Evolutionary conservation across 1,140 invertebrate genomes (phyloP).

Genomic region (Harlomillsia oculata): DNA sequence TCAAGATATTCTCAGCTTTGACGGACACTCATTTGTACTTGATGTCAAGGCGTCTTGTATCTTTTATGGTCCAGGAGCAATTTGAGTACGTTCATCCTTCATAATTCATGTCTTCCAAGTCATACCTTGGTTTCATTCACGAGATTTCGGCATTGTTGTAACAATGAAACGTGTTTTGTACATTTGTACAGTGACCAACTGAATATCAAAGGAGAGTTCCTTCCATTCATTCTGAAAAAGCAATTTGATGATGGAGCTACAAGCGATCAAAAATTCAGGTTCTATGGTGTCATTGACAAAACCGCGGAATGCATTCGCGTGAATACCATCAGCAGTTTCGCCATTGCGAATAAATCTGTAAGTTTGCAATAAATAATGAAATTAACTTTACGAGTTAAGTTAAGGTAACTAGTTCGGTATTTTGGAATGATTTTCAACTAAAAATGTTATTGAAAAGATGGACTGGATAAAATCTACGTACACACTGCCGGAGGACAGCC

Average conservation of each 20-base stretch:
- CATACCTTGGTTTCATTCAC: not conserved
- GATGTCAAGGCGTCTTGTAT: conserved; percentile 35
- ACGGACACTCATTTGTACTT: conserved; percentile 48
- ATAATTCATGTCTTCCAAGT: not conserved
- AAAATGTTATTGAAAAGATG: not conserved
- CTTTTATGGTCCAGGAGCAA: conserved; percentile 3
- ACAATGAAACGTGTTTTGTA: no score
- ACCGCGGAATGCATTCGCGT: conserved; percentile 17
- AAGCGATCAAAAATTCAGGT: not conserved
- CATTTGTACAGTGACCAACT: conserved; percentile 22
- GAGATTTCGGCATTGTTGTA: not conserved
- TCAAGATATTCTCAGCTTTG: conserved; percentile 42
- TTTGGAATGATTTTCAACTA: not conserved
- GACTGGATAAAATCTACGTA: conserved; percentile 27
- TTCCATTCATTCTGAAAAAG: conserved; percentile 24
- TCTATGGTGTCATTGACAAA: conserved; percentile 9
- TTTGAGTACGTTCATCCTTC: not conserved
- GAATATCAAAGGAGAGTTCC: conserved; percentile 33
- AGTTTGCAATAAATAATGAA: no score
- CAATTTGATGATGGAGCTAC: conserved; percentile 9
- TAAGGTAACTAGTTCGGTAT: not conserved
- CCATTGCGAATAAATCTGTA: conserved; percentile 27
- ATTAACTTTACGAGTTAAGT: no score
- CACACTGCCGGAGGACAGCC: no score
- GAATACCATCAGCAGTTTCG: conserved; percentile 19